phyloP scores from a whole-genome alignment of 2,797 vertebrate species.

The Falco peregrinus region DNA sequence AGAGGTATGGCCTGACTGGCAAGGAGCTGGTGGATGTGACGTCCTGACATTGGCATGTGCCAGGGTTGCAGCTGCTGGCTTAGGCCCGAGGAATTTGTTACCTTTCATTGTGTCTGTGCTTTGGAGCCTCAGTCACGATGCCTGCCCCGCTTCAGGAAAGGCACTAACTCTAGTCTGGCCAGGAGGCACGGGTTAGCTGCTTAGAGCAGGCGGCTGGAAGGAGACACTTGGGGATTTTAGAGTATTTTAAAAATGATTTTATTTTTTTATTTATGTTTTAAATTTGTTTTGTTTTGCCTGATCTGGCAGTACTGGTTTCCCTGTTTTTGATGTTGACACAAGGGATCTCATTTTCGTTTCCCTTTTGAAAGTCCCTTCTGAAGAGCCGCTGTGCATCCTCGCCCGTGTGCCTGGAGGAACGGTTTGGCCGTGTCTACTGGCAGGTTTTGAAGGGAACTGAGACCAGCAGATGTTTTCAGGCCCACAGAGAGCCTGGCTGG shows the following conservation, averaged over 20 bases:
- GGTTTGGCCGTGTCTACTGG: rapidly evolving
- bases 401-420: not conserved
- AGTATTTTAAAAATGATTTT: not conserved
- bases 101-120: not conserved
- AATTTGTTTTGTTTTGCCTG: not conserved
- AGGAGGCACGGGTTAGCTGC: not conserved
- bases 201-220: not conserved
- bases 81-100: not conserved
- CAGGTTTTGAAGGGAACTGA: not conserved
- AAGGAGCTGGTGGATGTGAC: not conserved
- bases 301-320: not conserved
- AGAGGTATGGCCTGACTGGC: not conserved
- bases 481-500: not conserved
- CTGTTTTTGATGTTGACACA: not conserved
- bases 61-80: not conserved
- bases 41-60: not conserved
- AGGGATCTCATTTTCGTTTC: not conserved
- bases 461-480: not conserved
- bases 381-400: not conserved
- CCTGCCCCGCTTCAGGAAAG: not conserved
- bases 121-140: constrained; percentile 10
- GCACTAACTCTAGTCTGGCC: not conserved
- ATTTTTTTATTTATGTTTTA: not conserved
- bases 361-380: not conserved
- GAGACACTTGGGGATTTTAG: not conserved